Percentiles rank a stretch among this genome's conserved stretches.
Conservation (phyloP, 35 echinoderm and acorn worm species). For the Heliocidaris erythrogramma region DNA sequence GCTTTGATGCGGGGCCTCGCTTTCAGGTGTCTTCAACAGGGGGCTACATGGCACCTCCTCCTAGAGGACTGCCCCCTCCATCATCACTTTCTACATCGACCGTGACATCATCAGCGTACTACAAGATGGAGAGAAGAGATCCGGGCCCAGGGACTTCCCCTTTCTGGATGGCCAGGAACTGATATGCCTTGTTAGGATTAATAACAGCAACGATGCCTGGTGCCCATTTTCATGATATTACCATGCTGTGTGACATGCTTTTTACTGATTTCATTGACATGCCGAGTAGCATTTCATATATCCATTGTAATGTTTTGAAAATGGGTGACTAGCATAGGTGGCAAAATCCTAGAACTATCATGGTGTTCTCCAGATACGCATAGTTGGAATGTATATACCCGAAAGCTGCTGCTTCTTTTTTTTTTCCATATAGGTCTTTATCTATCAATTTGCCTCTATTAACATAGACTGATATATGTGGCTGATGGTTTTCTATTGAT, state of each 20-base stretch:
- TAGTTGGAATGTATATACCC: not conserved
- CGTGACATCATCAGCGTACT: not conserved
- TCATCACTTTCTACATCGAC: not conserved
- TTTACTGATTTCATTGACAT: no score
- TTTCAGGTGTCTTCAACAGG: not conserved
- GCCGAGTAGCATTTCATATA: not conserved
- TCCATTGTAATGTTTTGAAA: not conserved
- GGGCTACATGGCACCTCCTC: not conserved
- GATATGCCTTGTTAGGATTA: not conserved
- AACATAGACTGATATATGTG: not conserved
- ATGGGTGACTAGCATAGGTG: not conserved
- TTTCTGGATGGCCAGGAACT: constrained; percentile 44
- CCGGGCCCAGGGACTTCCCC: not conserved
- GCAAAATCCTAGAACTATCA: not conserved
- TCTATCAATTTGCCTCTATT: not conserved
- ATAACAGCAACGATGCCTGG: not conserved
- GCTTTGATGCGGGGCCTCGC: not conserved
- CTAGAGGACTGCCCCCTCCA: constrained; percentile 11
- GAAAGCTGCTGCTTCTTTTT: not conserved
- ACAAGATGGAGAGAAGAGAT: constrained; percentile 30
- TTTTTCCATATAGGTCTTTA: not conserved
- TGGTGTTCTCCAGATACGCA: not conserved
- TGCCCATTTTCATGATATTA: not conserved
- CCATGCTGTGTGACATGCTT: not conserved
- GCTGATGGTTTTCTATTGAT: not conserved